Conservation (phyloP, 2,888 invertebrate genomes). For the Odontomyia ornata region DNA sequence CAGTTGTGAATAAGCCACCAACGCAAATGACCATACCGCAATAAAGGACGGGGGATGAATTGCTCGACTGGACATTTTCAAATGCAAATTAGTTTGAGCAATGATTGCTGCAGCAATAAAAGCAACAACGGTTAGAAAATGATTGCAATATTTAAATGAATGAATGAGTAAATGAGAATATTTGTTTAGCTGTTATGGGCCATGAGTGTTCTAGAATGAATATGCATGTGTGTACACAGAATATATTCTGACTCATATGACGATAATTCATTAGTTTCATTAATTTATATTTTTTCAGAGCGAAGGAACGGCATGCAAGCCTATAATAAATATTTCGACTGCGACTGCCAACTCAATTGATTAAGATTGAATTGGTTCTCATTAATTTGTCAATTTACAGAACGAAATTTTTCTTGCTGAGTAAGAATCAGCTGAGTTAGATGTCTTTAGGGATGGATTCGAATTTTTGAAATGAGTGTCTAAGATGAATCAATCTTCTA, state of each 20-base stretch:
- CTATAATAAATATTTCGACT: too few species aligned
- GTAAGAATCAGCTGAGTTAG: too few species aligned
- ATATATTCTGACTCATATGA: not conserved
- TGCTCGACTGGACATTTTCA: not conserved
- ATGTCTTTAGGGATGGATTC: too few species aligned
- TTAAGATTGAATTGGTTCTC: too few species aligned
- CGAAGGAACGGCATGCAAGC: too few species aligned
- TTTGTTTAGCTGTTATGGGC: too few species aligned
- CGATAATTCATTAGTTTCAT: not conserved
- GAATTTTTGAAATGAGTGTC: too few species aligned
- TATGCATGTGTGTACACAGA: not conserved
- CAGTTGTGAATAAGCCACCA: not conserved
- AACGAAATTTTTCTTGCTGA: too few species aligned
- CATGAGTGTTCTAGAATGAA: not conserved
- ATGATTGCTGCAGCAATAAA: not conserved
- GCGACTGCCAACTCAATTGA: too few species aligned
- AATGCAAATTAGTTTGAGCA: not conserved
- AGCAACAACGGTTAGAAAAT: not conserved
- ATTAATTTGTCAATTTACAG: too few species aligned
- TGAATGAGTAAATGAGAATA: not conserved
- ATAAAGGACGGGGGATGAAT: not conserved
- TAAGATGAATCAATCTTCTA: too few species aligned
- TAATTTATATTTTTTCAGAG: too few species aligned
- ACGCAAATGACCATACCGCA: not conserved
- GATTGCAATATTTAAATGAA: not conserved